Evolutionary conservation across 1,140 invertebrate genomes (phyloP).

Genomic region (Zaprionus gabonicus): DNA sequence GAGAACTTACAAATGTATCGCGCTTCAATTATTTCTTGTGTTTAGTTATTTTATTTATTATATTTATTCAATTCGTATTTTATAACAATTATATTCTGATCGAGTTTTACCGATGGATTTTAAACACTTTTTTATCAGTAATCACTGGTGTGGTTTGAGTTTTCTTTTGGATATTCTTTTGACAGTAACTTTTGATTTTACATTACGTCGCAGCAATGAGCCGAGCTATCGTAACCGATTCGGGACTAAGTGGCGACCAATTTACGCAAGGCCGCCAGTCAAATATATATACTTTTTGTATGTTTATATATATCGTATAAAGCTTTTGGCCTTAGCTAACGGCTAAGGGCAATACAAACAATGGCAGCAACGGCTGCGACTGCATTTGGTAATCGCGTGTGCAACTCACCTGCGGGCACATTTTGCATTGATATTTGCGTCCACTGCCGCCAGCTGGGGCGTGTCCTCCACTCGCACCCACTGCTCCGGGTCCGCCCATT

Average conservation of each 20-base stretch:
- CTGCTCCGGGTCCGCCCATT: conserved; percentile 82
- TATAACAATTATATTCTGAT: too few species aligned
- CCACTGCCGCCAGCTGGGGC: conserved; percentile 85
- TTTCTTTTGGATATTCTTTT: too few species aligned
- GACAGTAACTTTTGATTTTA: not conserved
- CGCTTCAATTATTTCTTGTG: not conserved
- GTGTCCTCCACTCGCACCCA: conserved; percentile 85
- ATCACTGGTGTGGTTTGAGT: too few species aligned
- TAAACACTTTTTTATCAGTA: not conserved
- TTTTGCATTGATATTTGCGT: conserved; percentile 98
- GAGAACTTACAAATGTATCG: not conserved
- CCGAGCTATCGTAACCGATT: conserved; percentile 27
- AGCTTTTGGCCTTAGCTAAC: conserved; percentile 56
- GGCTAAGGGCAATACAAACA: conserved; percentile 30
- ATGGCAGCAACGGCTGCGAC: not conserved
- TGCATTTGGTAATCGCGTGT: conserved; percentile 34
- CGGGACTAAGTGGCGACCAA: conserved; percentile 44
- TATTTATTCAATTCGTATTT: too few species aligned
- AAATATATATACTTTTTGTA: conserved; percentile 15
- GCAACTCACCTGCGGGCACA: conserved; percentile 96
- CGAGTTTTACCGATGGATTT: not conserved
- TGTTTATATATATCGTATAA: conserved; percentile 27
- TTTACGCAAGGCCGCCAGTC: conserved; percentile 49
- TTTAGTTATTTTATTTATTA: too few species aligned
- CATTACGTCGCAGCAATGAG: conserved; percentile 18